A percentile compares a stretch with the other conserved stretches of the same genome.
These are phyloP conservation scores for Cephalopterus ornatus DNA, from an alignment of 2,113 vertebrate species.

Conservation along the genomic window DNA sequence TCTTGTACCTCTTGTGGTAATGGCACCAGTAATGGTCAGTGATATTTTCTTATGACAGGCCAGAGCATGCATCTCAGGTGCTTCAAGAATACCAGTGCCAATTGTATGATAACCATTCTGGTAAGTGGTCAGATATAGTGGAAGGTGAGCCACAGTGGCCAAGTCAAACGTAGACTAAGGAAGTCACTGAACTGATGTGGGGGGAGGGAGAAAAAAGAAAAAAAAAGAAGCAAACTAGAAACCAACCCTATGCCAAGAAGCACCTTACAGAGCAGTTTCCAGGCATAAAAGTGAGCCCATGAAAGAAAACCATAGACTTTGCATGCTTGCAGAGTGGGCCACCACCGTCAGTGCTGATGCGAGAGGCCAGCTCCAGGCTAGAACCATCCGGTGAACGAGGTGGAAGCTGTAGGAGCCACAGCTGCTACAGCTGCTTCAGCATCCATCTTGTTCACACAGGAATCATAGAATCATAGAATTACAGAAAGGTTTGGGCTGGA, in stretches of 20 bases:
- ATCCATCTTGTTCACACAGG: neutral
- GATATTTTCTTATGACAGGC: neutral
- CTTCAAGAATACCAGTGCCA: neutral
- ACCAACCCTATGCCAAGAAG: neutral
- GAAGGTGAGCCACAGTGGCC: neutral
- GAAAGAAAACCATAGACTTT: neutral
- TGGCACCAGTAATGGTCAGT: neutral
- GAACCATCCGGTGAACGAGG: neutral
- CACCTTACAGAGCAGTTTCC: neutral
- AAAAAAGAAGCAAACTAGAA: neutral
- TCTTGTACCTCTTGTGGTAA: neutral
- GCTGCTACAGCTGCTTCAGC: neutral
- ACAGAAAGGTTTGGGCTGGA: neutral
- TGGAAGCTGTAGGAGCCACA: neutral
- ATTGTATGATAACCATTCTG: neutral
- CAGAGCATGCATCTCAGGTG: neutral
- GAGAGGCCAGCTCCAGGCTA: neutral
- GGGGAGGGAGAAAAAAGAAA: neutral
- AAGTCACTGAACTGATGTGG: neutral
- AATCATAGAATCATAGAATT: neutral
- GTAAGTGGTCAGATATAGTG: neutral
- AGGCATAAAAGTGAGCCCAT: neutral
- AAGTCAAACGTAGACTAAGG: neutral
- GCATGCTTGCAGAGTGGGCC: neutral
- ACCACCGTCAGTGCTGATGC: fast-evolving